Evolutionary conservation across 2,888 invertebrate species (phyloP).

Genomic region (Epinotia brunnichana): DNA sequence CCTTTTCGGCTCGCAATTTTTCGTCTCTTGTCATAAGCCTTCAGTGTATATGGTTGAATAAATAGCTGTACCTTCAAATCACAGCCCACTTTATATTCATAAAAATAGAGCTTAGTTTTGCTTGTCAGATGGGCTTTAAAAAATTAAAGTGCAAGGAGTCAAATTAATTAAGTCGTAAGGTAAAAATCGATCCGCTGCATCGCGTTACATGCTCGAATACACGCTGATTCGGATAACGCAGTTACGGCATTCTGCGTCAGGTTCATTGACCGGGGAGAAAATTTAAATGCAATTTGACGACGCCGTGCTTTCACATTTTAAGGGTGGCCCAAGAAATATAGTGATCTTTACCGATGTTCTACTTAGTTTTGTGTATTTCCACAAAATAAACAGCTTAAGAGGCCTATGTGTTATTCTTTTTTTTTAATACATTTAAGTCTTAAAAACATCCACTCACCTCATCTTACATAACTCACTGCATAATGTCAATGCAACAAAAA

Average conservation of each 20-base stretch:
- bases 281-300: slow-evolving; percentile 27
- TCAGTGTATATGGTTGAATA: slow-evolving; percentile 57
- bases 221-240: slow-evolving; percentile 49
- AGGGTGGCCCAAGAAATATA: background rate
- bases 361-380: background rate
- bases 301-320: slow-evolving; percentile 22
- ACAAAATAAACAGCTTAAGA: too few relatives aligned
- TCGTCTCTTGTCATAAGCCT: slow-evolving; percentile 57
- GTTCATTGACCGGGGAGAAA: slow-evolving; percentile 40
- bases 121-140: slow-evolving; percentile 4
- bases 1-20: slow-evolving; percentile 56
- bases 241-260: slow-evolving; percentile 45
- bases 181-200: slow-evolving; percentile 73
- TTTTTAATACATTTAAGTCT: background rate
- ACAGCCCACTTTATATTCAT: slow-evolving; percentile 36
- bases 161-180: slow-evolving; percentile 76
- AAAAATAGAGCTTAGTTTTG: slow-evolving; percentile 35
- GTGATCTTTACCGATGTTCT: background rate
- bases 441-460: background rate
- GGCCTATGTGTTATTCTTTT: background rate
- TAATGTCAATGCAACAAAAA: slow-evolving; percentile 25
- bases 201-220: slow-evolving; percentile 71
- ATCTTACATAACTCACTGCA: slow-evolving; percentile 1
- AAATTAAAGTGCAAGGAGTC: slow-evolving; percentile 45
- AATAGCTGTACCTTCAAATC: slow-evolving; percentile 11